Conservation (phyloP, 2,113 vertebrate genomes). For the Psophia crepitans region DNA sequence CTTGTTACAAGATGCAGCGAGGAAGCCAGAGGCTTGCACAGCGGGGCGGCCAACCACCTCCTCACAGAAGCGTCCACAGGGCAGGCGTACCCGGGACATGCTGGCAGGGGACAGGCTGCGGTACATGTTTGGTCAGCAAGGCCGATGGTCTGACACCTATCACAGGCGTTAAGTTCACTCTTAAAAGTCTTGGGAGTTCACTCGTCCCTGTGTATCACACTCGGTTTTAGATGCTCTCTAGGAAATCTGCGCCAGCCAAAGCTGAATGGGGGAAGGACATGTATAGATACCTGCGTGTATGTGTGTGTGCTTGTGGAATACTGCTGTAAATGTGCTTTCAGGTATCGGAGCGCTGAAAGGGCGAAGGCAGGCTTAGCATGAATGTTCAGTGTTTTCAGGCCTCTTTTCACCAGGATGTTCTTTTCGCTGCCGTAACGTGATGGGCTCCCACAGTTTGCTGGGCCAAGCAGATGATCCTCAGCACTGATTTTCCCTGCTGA, state of each 20-base stretch:
- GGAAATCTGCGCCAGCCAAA: not conserved
- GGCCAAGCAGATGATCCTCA: not conserved
- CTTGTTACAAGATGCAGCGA: fast-evolving
- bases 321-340: not conserved
- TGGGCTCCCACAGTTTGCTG: not conserved
- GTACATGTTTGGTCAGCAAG: not conserved
- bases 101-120: not conserved
- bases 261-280: not conserved
- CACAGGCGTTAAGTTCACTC: not conserved
- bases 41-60: fast-evolving
- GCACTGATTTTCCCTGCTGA: not conserved
- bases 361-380: not conserved
- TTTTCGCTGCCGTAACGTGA: not conserved
- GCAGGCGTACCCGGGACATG: fast-evolving
- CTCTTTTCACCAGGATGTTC: not conserved
- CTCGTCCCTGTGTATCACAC: not conserved
- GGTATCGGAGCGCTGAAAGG: not conserved
- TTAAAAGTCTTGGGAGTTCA: not conserved
- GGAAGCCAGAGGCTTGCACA: not conserved
- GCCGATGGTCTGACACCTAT: not conserved
- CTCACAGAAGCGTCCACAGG: fast-evolving
- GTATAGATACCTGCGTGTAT: not conserved
- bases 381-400: not conserved
- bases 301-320: not conserved
- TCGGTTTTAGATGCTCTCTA: not conserved